Base-by-base conservation (phyloP, 2,113 vertebrate genomes). In the Nannobrachium achirus region DNA sequence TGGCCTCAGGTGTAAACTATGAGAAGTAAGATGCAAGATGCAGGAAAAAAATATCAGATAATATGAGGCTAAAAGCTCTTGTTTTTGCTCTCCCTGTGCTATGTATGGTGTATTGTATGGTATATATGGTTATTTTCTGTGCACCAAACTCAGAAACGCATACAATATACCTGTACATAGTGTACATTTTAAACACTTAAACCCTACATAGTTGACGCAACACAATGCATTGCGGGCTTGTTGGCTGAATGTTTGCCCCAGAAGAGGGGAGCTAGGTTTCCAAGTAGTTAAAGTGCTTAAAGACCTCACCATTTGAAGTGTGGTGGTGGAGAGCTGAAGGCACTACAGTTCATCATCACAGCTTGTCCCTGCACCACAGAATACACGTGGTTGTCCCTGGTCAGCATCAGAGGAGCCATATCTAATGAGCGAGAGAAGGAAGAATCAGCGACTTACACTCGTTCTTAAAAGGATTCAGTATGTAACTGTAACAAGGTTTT, bases 271-370 rank as follows among this genome's bases (percentile, higher is more conserved):
- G 25, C 25, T 33, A 33, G 3, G 25, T 33, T 2, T 4, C 25
- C 25, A 33, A 33, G 25, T 33, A 33, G 7, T 48, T 48, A 6
- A 13, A 13, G 13, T 48, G 46, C 46, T 13, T 48, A 5, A 7
- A 14, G 14, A 15, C 39, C 71, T 89, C 69, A 98, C 98, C 98
- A 99, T 73, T 78, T 83, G 69, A 96, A 83, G 2, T 49, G 65
- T n/a, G 97, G 87, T 55, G 83, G 75, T 6, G 98, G 98, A 0
- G 95, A 97, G 52, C 96, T 91, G 64, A 99, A 99, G 53, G 93
- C 93, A 5, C 90, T 85, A 33, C 98, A 99, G 56, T 93, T 88
- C 73, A 98, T 81, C 78, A 84, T 78, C 45, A 94, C 81, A 1
- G 90, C 85, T 55, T 83, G 82, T 4, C 95, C 95, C 8, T 75